Conservation (phyloP, 2,888 invertebrate genomes). For the Congeria kusceri region DNA sequence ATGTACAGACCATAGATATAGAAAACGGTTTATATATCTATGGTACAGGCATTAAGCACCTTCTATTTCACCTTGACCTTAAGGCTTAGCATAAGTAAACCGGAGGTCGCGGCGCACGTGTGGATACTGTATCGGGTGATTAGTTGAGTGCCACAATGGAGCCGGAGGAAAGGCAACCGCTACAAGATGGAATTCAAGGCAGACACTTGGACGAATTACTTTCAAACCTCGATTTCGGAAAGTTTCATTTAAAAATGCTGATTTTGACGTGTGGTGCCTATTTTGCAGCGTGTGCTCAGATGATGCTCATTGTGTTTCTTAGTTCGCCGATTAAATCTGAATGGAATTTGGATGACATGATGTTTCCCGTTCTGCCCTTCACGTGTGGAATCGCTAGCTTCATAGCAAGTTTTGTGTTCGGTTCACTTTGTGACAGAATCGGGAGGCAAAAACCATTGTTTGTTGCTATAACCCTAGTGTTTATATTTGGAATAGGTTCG, state of each 20-base stretch:
- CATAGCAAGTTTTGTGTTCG: slow-evolving; percentile 73
- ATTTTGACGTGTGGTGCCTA: slow-evolving; percentile 75
- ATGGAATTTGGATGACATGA: slow-evolving; percentile 73
- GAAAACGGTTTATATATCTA: no score
- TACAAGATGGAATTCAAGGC: slow-evolving; percentile 10
- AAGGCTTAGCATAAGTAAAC: slow-evolving; percentile 20
- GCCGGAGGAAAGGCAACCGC: neutral
- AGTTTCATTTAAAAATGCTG: slow-evolving; percentile 76
- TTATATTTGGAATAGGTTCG: slow-evolving; percentile 76
- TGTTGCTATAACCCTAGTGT: slow-evolving; percentile 62
- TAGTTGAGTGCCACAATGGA: neutral
- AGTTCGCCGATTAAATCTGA: slow-evolving; percentile 74
- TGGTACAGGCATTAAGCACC: no score
- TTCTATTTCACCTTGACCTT: slow-evolving; percentile 40
- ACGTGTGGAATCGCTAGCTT: slow-evolving; percentile 73
- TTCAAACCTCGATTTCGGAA: slow-evolving; percentile 72
- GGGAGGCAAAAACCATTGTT: slow-evolving; percentile 76
- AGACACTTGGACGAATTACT: slow-evolving; percentile 74
- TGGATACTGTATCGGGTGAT: neutral
- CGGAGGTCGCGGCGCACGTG: slow-evolving; percentile 5
- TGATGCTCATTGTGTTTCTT: slow-evolving; percentile 77
- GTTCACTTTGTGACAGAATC: slow-evolving; percentile 75
- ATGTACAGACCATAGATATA: no score
- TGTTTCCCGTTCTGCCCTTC: slow-evolving; percentile 76
- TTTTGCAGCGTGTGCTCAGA: slow-evolving; percentile 78